Base-by-base conservation (phyloP, 2,888 invertebrate genomes). In the Dendrolimus houi region DNA sequence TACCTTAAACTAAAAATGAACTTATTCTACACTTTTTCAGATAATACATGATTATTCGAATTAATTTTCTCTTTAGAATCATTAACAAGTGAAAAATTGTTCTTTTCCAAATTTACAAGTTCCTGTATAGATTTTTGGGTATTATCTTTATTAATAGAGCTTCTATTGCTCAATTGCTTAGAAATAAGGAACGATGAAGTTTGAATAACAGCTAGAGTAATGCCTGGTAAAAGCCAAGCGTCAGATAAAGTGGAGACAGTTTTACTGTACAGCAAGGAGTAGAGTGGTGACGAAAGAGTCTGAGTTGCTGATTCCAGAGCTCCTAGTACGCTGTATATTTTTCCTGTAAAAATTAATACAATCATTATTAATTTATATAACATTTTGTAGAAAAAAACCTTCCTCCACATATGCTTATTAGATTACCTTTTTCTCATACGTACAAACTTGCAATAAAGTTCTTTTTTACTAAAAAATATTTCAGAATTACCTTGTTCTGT, bases 241-340 rank as follows among this genome's bases (percentile, higher is more conserved):
- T 88, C 87, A 1, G 91, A 82, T 53, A 79, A 64, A 1, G 73
- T 72, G 0, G 79, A 72, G 1, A 91, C 85, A 29, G 91, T 91
- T 60, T 74, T 81, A 57, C 79, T 81, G 62, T 91, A 91, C 1
- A 91, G 70, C n/a, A 85, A 64, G 1, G 88, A 87, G 60, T 87
- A 88, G 0, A 89, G 64, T 0, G 91, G 91, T 0, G 86, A 85
- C 0, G 87, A 79, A 40, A 90, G 60, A 0, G 82, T 85, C 60
- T 88, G 88, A 8, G 83, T 83, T 1, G 88, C 88, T n/a, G 88
- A 88, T 67, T 91, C 90, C 13, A 91, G 60, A 1, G 89, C 87
- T 0, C 89, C 88, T 53, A 90, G 63, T 7, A 91, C 85, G 62
- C 90, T 89, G 78, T 88, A 91, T 59, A 91, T 87, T 83, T 91